Percentiles rank a stretch among this genome's conserved stretches.
These are phyloP conservation scores for Pseudochaenichthys georgianus DNA, from an alignment of 2,797 vertebrate genomes.

Conservation along the genomic window DNA sequence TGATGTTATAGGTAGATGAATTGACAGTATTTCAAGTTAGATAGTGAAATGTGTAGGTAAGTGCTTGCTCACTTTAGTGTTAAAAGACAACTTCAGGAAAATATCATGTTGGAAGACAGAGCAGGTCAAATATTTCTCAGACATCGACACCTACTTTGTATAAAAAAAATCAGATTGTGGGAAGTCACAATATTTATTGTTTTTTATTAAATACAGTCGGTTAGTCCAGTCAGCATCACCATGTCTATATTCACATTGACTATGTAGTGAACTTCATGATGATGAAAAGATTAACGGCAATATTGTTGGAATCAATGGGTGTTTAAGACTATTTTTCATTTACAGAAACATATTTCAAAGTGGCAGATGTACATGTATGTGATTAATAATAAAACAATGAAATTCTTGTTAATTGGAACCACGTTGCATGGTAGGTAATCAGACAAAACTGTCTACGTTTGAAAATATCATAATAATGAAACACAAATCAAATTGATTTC, in stretches of 20 bases:
- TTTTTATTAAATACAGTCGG: not conserved
- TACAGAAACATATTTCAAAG: not conserved
- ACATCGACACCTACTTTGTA: not conserved
- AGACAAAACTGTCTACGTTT: not conserved
- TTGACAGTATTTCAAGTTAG: not conserved
- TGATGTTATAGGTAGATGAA: not conserved
- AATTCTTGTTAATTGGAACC: not conserved
- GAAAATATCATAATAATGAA: not conserved
- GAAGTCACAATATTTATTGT: conserved; percentile 9
- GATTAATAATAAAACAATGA: not conserved
- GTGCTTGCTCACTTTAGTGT: not conserved
- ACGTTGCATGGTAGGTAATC: not conserved
- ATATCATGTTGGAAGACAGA: not conserved
- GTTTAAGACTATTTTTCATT: not conserved
- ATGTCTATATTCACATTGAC: not conserved
- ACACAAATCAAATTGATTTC: not conserved
- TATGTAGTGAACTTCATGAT: not conserved
- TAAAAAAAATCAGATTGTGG: not conserved
- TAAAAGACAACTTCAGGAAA: not conserved
- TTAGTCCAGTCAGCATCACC: not conserved
- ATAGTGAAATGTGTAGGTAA: not conserved
- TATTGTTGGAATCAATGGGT: not conserved
- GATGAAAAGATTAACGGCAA: not conserved
- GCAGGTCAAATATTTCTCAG: not conserved
- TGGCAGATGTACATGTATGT: not conserved